phyloP scores from a whole-genome alignment of 2,888 invertebrate genomes.

The Mimas tiliae region DNA sequence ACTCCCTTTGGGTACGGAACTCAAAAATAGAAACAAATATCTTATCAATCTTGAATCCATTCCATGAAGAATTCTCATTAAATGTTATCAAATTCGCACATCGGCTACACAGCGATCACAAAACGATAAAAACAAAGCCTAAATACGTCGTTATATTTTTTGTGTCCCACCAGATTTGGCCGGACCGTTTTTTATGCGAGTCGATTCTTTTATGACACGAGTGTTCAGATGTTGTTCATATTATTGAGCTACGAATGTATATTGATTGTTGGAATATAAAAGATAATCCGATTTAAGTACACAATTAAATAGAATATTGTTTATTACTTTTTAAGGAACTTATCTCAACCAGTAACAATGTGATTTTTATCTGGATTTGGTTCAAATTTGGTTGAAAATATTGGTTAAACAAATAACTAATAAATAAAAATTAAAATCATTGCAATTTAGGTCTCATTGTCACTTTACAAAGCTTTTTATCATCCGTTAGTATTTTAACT shows the following conservation, averaged over 20 bases:
- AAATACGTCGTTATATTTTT: slow-evolving; percentile 50
- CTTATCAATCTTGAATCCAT: neutral
- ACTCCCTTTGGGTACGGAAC: neutral
- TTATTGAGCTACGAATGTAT: slow-evolving; percentile 38
- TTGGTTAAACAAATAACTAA: no score
- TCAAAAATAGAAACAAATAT: slow-evolving; percentile 1
- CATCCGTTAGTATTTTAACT: no score
- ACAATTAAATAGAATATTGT: no score
- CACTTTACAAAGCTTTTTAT: no score
- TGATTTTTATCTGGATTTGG: no score
- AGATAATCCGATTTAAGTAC: neutral
- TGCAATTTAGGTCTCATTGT: no score
- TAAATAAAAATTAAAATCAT: no score
- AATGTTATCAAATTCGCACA: slow-evolving; percentile 31
- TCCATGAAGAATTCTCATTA: slow-evolving; percentile 29
- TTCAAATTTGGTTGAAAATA: no score
- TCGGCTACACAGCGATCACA: slow-evolving; percentile 33
- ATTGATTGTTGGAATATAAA: neutral
- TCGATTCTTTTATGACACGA: slow-evolving; percentile 51
- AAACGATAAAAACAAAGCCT: slow-evolving; percentile 48
- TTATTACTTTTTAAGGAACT: no score
- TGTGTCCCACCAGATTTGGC: slow-evolving; percentile 43
- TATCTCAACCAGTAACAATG: no score
- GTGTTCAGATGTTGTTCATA: slow-evolving; percentile 42
- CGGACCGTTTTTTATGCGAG: slow-evolving; percentile 47